Evolutionary conservation across 2,888 invertebrate genomes (phyloP).

Genomic region (Hoplodrina ambigua): DNA sequence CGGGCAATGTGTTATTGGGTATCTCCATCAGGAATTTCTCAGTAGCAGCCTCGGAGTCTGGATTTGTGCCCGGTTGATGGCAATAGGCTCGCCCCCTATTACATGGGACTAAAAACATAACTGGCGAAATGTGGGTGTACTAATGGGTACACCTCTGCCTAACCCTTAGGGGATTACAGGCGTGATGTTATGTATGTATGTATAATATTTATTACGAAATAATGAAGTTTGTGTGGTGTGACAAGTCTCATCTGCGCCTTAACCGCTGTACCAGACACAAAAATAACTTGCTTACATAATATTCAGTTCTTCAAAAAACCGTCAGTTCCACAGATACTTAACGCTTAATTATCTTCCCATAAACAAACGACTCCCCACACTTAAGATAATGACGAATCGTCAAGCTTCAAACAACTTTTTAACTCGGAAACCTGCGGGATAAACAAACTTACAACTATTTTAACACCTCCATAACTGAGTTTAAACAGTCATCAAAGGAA

Average conservation of each 20-base stretch:
- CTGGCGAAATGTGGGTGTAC: too few species aligned
- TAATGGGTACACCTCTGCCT: too few species aligned
- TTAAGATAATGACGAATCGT: slow-evolving; percentile 34
- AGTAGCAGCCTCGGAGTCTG: too few species aligned
- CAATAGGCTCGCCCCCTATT: too few species aligned
- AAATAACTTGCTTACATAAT: neutral
- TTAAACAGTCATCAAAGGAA: slow-evolving; percentile 61
- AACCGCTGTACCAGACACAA: neutral
- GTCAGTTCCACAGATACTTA: slow-evolving; percentile 34
- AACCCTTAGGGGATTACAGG: too few species aligned
- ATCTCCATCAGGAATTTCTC: too few species aligned
- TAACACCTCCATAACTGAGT: slow-evolving; percentile 64
- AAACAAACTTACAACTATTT: slow-evolving; percentile 64
- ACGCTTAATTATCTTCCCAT: slow-evolving; percentile 43
- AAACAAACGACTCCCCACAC: slow-evolving; percentile 47
- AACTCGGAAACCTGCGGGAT: slow-evolving; percentile 44
- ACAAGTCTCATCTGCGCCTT: too few species aligned
- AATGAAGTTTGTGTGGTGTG: neutral
- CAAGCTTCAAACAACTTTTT: slow-evolving; percentile 54
- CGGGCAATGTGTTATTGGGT: too few species aligned
- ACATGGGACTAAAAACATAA: too few species aligned
- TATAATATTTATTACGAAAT: too few species aligned
- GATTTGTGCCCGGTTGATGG: too few species aligned
- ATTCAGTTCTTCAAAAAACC: slow-evolving; percentile 19
- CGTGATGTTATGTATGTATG: too few species aligned